A percentile compares a stretch with the other conserved stretches of the same genome.
These are phyloP conservation scores for Chiroxiphia lanceolata DNA, from an alignment of 2,797 vertebrate species.

Conservation along the genomic window DNA sequence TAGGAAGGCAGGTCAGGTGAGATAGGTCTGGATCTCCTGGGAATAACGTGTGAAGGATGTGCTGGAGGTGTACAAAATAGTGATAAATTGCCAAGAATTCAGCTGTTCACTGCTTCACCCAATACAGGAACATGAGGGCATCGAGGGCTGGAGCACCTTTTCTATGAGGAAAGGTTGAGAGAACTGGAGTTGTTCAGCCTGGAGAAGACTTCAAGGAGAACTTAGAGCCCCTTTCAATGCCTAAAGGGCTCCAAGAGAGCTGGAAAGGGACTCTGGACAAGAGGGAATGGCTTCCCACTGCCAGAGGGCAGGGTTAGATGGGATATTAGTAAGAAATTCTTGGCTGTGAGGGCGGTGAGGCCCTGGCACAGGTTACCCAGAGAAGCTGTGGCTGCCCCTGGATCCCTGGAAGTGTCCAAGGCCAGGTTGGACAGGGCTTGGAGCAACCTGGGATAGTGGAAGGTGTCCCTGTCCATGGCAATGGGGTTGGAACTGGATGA, in stretches of 20 bases:
- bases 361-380: neutral
- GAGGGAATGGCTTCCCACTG: neutral
- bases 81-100: neutral
- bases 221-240: neutral
- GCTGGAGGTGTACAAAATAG: neutral
- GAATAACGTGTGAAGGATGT: neutral
- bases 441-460: accelerated
- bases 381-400: neutral
- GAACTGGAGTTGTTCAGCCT: neutral
- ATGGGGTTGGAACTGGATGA: neutral
- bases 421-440: accelerated
- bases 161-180: neutral
- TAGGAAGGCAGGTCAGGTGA: neutral
- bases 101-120: neutral
- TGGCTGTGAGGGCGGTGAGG: accelerated
- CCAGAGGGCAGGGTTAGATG: accelerated
- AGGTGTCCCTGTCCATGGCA: neutral
- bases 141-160: neutral
- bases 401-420: neutral
- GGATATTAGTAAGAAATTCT: neutral
- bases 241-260: neutral
- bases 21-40: neutral
- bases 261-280: neutral
- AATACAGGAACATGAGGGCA: neutral
- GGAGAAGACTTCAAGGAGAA: neutral